These are phyloP conservation scores for Upupa epops DNA, from an alignment of 2,113 vertebrate species.

Conservation along the genomic window DNA sequence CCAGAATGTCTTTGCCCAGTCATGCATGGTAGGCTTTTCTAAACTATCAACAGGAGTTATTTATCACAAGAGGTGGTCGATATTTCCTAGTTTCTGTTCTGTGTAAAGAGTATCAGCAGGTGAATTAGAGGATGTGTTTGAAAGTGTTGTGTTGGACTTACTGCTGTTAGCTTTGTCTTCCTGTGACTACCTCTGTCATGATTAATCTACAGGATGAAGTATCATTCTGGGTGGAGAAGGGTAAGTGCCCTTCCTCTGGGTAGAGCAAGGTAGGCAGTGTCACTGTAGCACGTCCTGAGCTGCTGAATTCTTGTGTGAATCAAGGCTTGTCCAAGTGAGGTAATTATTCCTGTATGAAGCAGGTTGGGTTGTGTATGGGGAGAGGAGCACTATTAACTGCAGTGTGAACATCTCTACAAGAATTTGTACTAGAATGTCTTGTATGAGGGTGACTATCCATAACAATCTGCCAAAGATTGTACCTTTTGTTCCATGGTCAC, in stretches of 20 bases:
- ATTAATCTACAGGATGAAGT: conserved; percentile 14
- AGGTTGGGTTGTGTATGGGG: not conserved
- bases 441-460: not conserved
- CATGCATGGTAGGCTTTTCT: not conserved
- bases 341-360: conserved; percentile 10
- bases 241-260: conserved; percentile 14
- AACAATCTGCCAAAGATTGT: not conserved
- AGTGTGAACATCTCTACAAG: not conserved
- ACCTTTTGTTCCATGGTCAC: not conserved
- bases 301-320: conserved; percentile 21
- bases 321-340: not conserved
- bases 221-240: conserved; percentile 18
- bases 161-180: conserved; percentile 3
- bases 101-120: not conserved
- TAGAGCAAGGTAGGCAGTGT: not conserved
- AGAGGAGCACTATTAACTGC: not conserved
- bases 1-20: not conserved
- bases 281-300: not conserved
- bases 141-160: not conserved
- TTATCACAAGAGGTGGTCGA: not conserved
- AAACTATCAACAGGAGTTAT: not conserved
- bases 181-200: not conserved
- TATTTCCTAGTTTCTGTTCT: conserved; percentile 7
- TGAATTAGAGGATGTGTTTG: conserved; percentile 1
- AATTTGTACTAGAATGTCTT: conserved; percentile 9